Percentiles rank a stretch among this genome's conserved stretches.
Conservation (phyloP, 2,113 vertebrate species). For the Campylomormyrus numenius region DNA sequence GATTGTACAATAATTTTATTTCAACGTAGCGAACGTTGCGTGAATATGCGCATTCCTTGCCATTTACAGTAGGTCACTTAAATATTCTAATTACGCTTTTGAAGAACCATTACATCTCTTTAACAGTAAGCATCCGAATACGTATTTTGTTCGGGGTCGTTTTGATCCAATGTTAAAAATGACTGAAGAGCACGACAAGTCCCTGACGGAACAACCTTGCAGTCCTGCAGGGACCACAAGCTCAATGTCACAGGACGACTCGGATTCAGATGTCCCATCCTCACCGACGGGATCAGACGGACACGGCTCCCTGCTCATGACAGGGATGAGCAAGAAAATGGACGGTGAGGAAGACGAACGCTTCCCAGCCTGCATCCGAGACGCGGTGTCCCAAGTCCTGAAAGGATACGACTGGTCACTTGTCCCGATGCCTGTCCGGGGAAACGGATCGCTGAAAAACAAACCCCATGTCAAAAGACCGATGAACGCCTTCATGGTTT, state of each 20-base stretch:
- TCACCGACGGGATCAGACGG: slow-evolving; percentile 79
- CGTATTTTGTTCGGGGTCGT: not conserved
- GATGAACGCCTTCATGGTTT: slow-evolving; percentile 81
- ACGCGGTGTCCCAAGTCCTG: slow-evolving; percentile 94
- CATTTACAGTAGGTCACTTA: not conserved
- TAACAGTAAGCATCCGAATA: slow-evolving; percentile 12
- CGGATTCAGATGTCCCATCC: slow-evolving; percentile 79
- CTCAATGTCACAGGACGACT: slow-evolving; percentile 77
- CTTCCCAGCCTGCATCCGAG: slow-evolving; percentile 93
- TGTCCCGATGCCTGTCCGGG: slow-evolving; percentile 89
- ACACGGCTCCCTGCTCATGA: slow-evolving; percentile 54
- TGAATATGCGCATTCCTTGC: slow-evolving; percentile 28
- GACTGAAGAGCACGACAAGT: slow-evolving; percentile 79
- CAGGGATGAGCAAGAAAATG: slow-evolving; percentile 61
- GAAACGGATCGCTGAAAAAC: slow-evolving; percentile 72
- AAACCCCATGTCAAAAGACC: slow-evolving; percentile 85
- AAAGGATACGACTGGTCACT: slow-evolving; percentile 97
- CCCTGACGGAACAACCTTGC: slow-evolving; percentile 69
- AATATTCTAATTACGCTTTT: not conserved
- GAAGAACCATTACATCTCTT: not conserved
- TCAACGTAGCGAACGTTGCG: not conserved
- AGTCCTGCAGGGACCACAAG: slow-evolving; percentile 78
- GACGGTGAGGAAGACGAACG: slow-evolving; percentile 75
- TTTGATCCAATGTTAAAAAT: slow-evolving; percentile 72
- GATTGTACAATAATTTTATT: not conserved